Conservation (phyloP, 1,140 invertebrate genomes). For the Dendrolimus kikuchii region DNA sequence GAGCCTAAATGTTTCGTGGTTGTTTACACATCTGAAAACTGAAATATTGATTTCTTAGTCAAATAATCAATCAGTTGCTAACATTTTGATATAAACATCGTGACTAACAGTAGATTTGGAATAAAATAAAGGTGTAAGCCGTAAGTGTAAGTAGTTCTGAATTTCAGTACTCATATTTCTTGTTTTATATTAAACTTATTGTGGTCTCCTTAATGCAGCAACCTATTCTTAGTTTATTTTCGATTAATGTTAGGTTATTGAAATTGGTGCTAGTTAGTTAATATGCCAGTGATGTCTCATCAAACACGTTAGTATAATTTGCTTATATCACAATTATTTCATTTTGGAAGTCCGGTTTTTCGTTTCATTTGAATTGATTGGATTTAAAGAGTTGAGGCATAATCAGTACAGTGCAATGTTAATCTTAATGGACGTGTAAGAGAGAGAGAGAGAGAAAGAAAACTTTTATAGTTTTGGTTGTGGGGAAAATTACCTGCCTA, state of each 20-base stretch:
- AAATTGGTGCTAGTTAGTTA: slow-evolving; percentile 54
- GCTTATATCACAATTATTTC: too few relatives aligned
- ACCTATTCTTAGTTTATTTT: slow-evolving; percentile 31
- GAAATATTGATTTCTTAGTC: too few relatives aligned
- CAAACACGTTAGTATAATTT: not conserved
- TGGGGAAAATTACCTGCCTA: too few relatives aligned
- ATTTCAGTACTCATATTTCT: slow-evolving; percentile 14
- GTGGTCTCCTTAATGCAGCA: slow-evolving; percentile 22
- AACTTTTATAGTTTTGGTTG: too few relatives aligned
- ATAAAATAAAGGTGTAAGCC: slow-evolving; percentile 59
- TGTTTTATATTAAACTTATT: slow-evolving; percentile 5
- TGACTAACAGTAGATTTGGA: slow-evolving; percentile 41
- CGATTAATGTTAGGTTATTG: slow-evolving; percentile 23
- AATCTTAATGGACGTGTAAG: too few relatives aligned
- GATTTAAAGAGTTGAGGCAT: too few relatives aligned
- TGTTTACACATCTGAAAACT: too few relatives aligned
- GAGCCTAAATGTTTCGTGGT: too few relatives aligned
- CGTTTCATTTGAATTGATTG: too few relatives aligned
- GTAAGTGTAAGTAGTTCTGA: slow-evolving; percentile 54
- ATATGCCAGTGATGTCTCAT: slow-evolving; percentile 41
- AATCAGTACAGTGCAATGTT: too few relatives aligned
- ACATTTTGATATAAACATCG: slow-evolving; percentile 12
- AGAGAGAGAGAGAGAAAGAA: too few relatives aligned
- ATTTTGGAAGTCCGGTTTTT: too few relatives aligned
- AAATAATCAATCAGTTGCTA: not conserved